phyloP scores from a whole-genome alignment of 2,113 vertebrate genomes.

The Tragelaphus buxtoni region DNA sequence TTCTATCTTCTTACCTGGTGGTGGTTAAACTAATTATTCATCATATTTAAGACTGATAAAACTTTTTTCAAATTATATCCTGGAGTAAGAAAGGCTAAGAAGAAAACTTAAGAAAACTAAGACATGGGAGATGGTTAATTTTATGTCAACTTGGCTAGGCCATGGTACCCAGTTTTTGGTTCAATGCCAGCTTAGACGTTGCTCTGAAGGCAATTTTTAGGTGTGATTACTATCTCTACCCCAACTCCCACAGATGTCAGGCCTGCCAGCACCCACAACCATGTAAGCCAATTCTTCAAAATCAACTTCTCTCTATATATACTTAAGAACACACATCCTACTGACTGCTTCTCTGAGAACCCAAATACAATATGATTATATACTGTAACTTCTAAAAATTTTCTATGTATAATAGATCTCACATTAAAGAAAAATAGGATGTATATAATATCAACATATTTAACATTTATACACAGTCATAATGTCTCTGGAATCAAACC shows the following conservation, averaged over 20 bases:
- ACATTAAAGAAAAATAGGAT: background rate
- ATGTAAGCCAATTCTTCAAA: background rate
- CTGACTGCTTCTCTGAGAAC: constrained; percentile 25
- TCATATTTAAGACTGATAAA: background rate
- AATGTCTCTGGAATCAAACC: constrained; percentile 25
- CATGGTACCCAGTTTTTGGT: background rate
- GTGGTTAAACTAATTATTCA: constrained; percentile 26
- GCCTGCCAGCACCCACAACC: background rate
- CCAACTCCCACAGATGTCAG: background rate
- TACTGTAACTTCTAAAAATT: constrained; percentile 25
- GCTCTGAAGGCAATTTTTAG: background rate
- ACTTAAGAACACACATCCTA: background rate
- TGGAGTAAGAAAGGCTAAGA: constrained; percentile 2
- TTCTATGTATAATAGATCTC: background rate
- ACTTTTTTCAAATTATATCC: constrained; percentile 13
- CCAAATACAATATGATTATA: background rate
- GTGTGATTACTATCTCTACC: background rate
- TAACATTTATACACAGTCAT: background rate
- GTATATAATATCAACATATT: background rate
- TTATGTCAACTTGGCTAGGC: background rate
- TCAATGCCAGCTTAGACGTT: background rate
- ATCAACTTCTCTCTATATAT: background rate
- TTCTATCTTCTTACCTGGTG: background rate
- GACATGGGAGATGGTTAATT: background rate
- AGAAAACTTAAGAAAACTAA: background rate